Evolutionary conservation across 2,797 vertebrate species (phyloP).

Genomic region (Atherinosoma microstoma): DNA sequence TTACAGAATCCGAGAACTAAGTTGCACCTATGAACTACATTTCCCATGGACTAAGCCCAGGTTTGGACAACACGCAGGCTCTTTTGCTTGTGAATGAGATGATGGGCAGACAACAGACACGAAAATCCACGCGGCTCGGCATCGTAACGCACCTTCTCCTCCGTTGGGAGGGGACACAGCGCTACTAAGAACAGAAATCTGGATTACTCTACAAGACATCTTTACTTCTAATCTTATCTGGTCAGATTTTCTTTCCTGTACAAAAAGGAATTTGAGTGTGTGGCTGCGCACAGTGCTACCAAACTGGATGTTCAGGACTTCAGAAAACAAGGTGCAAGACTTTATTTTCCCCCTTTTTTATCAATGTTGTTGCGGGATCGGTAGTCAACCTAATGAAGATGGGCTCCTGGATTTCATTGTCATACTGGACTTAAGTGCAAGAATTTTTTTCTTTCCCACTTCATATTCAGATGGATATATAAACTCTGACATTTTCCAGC

Average conservation of each 20-base stretch:
- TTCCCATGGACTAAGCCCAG: slow-evolving; percentile 30
- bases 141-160: slow-evolving; percentile 12
- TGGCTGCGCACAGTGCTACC: slow-evolving; percentile 20
- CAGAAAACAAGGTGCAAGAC: slow-evolving; percentile 50
- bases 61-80: slow-evolving; percentile 38
- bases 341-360: slow-evolving; percentile 21
- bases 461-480: slow-evolving; percentile 51
- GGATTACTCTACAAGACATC: slow-evolving; percentile 67
- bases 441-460: not conserved
- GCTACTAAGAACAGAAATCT: slow-evolving; percentile 36
- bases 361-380: slow-evolving; percentile 26
- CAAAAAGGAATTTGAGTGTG: slow-evolving; percentile 48
- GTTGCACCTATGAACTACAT: slow-evolving; percentile 28
- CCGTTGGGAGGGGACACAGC: slow-evolving; percentile 35
- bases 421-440: slow-evolving; percentile 36
- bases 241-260: slow-evolving; percentile 24
- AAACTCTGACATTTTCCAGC: slow-evolving; percentile 55
- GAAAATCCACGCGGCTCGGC: slow-evolving; percentile 26
- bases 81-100: slow-evolving; percentile 18
- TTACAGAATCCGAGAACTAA: slow-evolving; percentile 38
- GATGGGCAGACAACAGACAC: slow-evolving; percentile 30
- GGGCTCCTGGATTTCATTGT: slow-evolving; percentile 62
- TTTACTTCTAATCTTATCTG: slow-evolving; percentile 23
- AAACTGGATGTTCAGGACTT: slow-evolving; percentile 47
- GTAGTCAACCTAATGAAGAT: slow-evolving; percentile 34